phyloP scores from a whole-genome alignment of 2,797 vertebrate genomes.

The Neoniphon sammara region DNA sequence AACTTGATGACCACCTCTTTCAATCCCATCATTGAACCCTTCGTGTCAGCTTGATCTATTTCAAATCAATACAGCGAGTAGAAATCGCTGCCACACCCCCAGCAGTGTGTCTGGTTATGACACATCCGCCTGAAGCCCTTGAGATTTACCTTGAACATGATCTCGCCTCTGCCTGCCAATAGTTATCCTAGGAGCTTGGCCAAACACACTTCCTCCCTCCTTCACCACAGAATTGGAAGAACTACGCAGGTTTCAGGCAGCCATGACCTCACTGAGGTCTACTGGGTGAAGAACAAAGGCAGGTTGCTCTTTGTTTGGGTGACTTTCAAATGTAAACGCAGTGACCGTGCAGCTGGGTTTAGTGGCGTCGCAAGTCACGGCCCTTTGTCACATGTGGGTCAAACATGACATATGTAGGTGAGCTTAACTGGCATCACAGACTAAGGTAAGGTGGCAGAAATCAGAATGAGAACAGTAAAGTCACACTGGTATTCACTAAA shows the following conservation, averaged over 20 bases:
- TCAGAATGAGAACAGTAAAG: neutral
- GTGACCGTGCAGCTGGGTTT: conserved; percentile 7
- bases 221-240: conserved; percentile 1
- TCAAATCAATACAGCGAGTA: conserved; percentile 2
- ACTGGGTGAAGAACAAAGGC: conserved; percentile 2
- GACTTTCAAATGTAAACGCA: conserved; percentile 11
- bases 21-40: neutral
- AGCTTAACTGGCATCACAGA: neutral
- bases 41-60: neutral
- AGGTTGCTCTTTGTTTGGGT: neutral
- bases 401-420: neutral
- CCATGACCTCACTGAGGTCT: neutral
- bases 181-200: conserved; percentile 9
- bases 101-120: neutral
- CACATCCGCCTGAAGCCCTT: neutral
- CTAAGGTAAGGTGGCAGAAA: too few relatives aligned
- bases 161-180: conserved; percentile 12
- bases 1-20: neutral
- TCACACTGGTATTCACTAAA: neutral
- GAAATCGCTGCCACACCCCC: neutral
- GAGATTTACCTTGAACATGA: conserved; percentile 16
- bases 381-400: neutral
- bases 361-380: conserved; percentile 6
- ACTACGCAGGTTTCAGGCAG: neutral
- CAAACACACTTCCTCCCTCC: conserved; percentile 15